These are phyloP conservation scores for Trididemnum nubilum DNA, from an alignment of 23 tunicate genomes.

Conservation along the genomic window DNA sequence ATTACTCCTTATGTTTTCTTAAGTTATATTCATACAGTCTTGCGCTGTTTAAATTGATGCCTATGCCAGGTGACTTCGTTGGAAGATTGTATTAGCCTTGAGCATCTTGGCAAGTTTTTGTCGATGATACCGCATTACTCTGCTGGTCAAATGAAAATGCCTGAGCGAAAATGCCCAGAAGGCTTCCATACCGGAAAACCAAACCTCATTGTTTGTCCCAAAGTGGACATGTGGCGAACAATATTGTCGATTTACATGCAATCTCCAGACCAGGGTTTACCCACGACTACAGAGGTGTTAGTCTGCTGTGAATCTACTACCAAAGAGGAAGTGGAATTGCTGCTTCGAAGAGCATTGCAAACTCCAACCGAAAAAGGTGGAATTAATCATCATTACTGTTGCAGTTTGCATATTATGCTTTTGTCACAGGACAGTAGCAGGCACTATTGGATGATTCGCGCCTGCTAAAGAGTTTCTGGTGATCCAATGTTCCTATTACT, in stretches of 20 bases:
- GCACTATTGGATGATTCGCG: no score
- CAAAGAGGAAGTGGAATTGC: slow-evolving; percentile 53
- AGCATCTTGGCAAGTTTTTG: slow-evolving; percentile 40
- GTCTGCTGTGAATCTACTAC: slow-evolving; percentile 58
- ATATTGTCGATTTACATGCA: slow-evolving; percentile 47
- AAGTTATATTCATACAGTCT: no score
- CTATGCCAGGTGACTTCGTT: slow-evolving; percentile 35
- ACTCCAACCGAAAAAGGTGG: slow-evolving; percentile 7
- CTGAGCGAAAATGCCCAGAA: slow-evolving; percentile 10
- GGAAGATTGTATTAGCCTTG: slow-evolving; percentile 40
- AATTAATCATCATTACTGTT: no score
- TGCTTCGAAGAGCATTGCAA: slow-evolving; percentile 52
- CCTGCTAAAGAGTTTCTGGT: no score
- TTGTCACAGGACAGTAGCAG: no score
- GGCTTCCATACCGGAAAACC: slow-evolving; percentile 36
- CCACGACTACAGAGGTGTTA: slow-evolving; percentile 50
- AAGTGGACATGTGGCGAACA: slow-evolving; percentile 41
- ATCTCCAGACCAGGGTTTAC: slow-evolving; percentile 32
- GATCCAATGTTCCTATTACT: no score
- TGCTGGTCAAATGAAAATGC: neutral
- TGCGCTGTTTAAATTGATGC: no score
- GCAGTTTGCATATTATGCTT: no score
- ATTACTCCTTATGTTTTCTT: no score
- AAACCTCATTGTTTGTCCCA: slow-evolving; percentile 45
- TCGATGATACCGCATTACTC: neutral